Evolutionary conservation across 1,140 invertebrate species (phyloP), one percentile per base, ranked within the genome.

Genomic region (Telenomus remus): DNA sequence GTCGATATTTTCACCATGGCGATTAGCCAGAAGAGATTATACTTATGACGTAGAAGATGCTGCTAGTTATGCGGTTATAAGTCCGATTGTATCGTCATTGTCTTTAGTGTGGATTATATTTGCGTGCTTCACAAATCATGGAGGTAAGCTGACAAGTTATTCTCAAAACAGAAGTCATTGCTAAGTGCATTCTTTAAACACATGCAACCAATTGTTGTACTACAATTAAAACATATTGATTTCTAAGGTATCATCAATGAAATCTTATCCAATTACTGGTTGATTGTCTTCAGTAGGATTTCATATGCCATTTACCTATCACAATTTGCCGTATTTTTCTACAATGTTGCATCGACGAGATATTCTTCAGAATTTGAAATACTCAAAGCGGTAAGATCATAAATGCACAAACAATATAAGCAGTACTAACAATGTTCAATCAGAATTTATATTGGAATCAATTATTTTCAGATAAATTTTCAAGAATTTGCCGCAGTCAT

Each of bases 251-350:
- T 89, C 27, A 81, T 95, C 14, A 91, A 93, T 54, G 87, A 79
- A 54, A 80, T 95, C n/a, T 84, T 95, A 1, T 91, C 92, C n/a
- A 91, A 89, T 81, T 88, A 90, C 39, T 90, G 89, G 48, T 86
- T 94, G 59, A 84, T 92, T 8, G 84, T 94, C 8, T 88, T 95
- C 43, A 93, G 92, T 69, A 89, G 92, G 65, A 86, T 95, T 39
- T 93, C 93, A 0, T 95, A 94, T 72, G 89, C 91, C 1, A 86
- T 94, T n/a, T 95, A 95, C 77, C 87, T 95, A 0, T 89, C 92
- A 37, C 94, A 95, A 83, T 93, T 93, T 66, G 87, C 91, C 15
- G 87, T 92, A 56, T 92, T 91, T 81, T 91, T 92, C 60, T 91
- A 91, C 47, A 91, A 90, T 49, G 87, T 91, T 37, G 91, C 89